Base-by-base conservation (phyloP, 1,140 invertebrate genomes). In the Ceratosolen fusciceps region DNA sequence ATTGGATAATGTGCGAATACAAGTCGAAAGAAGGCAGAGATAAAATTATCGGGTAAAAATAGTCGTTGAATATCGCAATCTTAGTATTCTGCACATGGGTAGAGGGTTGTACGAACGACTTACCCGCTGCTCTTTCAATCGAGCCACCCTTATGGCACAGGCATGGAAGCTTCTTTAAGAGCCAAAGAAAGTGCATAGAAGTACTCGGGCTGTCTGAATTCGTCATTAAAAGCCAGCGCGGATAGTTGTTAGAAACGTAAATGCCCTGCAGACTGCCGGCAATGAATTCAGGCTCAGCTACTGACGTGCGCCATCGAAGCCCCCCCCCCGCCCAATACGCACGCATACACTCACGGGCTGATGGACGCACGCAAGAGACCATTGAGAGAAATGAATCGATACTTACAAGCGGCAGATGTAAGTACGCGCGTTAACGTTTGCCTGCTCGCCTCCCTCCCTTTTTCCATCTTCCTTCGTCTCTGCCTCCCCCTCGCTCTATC, bases 361-460 rank as follows among this genome's bases (percentile, higher is more conserved):
- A n/a, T n/a, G n/a, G n/a, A n/a, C n/a, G 26, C 24, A 62, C 7
- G 43, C n/a, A 24, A n/a, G 16, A n/a, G 34, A 67, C 21, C 1
- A 62, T 52, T 26, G 0, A 75, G 0, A 75, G 26, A 75, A 31
- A 58, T 56, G 65, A 60, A 76, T 68, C 60, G 74, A 76, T 68
- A 68, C 8, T 5, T 34, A 26, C 8, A 37, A 34, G 24, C 49
- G 29, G 31, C 68, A 78, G 68, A 78, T 72, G 76, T 39, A 56
- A 31, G 34, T 16, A 8, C 62, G 10, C 52, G 74, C 24, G n/a
- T 56, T 54, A 37, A 67, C 74, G 60, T n/a, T n/a, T n/a, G n/a
- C n/a, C n/a, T n/a, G n/a, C n/a, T n/a, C n/a, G n/a, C n/a, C n/a
- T 54, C 9, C 34, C 31, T 29, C 12, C 3, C 5, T 3, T 19